Conservation (phyloP, 2,797 vertebrate species). For the Gila robusta region DNA sequence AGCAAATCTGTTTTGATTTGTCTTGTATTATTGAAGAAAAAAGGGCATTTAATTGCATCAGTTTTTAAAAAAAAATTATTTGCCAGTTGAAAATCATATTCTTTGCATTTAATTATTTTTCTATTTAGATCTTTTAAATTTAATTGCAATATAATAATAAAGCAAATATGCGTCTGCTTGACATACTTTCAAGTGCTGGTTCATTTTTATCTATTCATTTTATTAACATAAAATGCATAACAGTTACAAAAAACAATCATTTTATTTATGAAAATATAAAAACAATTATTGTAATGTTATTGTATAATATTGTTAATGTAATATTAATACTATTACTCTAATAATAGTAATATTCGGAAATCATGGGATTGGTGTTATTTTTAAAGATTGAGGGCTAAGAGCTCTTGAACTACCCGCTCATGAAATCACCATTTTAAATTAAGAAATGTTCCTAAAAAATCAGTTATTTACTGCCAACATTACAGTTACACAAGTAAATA, state of each 20-base stretch:
- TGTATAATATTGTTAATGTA: neutral
- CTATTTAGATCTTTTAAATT: neutral
- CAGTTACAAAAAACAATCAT: neutral
- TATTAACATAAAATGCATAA: neutral
- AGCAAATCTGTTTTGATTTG: conserved; percentile 65
- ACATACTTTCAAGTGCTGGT: neutral
- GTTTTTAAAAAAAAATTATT: neutral
- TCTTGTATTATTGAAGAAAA: conserved; percentile 66
- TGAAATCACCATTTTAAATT: conserved; percentile 1
- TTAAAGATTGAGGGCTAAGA: neutral
- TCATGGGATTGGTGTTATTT: conserved; percentile 2
- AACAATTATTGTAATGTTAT: neutral
- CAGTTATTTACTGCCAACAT: neutral
- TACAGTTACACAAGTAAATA: neutral
- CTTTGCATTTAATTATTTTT: neutral
- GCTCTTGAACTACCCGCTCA: conserved; percentile 9
- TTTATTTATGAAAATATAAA: neutral
- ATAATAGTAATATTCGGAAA: neutral
- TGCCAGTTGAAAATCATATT: neutral
- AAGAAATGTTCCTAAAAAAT: conserved; percentile 7
- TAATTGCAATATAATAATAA: neutral
- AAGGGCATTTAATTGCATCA: neutral
- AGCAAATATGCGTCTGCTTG: neutral
- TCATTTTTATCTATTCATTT: neutral
- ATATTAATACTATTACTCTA: neutral